A percentile compares a stretch with the other conserved stretches of the same genome.
Conservation (phyloP, 2,797 vertebrate genomes). For the Spea hammondii region DNA sequence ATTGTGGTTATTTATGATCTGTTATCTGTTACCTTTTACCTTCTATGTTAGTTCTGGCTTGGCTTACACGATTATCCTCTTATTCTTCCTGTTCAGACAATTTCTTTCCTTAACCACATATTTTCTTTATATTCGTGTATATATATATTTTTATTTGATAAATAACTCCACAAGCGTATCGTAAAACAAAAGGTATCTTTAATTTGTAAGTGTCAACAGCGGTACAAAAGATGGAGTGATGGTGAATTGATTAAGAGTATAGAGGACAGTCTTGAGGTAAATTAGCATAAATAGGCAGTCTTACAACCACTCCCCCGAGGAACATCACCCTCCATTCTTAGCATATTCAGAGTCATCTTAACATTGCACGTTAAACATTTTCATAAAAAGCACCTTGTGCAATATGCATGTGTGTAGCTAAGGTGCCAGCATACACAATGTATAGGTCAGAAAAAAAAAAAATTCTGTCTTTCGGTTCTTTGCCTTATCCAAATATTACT, state of each 20-base stretch:
- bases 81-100: too few relatives aligned
- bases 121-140: too few relatives aligned
- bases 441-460: background rate
- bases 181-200: slow-evolving; percentile 99
- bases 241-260: slow-evolving; percentile 95
- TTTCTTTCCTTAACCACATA: too few relatives aligned
- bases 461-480: slow-evolving; percentile 72
- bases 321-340: slow-evolving; percentile 71
- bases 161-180: slow-evolving; percentile 64
- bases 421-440: slow-evolving; percentile 52
- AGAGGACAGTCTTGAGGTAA: slow-evolving; percentile 99
- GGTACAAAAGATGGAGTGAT: slow-evolving; percentile 99
- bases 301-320: slow-evolving; percentile 77
- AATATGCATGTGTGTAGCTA: slow-evolving; percentile 75
- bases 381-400: slow-evolving; percentile 84
- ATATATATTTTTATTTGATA: slow-evolving; percentile 43
- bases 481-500: slow-evolving; percentile 76
- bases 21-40: too few relatives aligned
- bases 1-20: too few relatives aligned
- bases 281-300: slow-evolving; percentile 98
- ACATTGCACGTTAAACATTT: slow-evolving; percentile 85
- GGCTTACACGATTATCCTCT: too few relatives aligned
- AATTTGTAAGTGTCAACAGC: slow-evolving; percentile 99
- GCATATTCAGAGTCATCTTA: slow-evolving; percentile 84
- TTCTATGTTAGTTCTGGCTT: too few relatives aligned